Evolutionary conservation across 2,797 vertebrate genomes (phyloP), one percentile per base, ranked within the genome.

Genomic region (Buphagus erythrorhynchus): DNA sequence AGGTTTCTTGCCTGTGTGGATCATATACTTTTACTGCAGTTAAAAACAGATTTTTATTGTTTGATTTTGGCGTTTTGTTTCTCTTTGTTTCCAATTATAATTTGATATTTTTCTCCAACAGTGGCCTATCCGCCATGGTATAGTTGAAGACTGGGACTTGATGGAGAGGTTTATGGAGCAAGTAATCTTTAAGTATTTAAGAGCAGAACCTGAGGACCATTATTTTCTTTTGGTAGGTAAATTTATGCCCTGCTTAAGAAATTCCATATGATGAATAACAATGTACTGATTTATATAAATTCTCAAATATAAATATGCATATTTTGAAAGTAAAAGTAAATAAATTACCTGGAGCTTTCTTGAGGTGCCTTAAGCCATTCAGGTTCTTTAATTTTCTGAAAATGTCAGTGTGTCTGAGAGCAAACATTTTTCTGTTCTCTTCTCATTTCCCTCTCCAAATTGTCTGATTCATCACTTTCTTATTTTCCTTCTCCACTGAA

Each of bases 141-240:
- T 99, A 62, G 98, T 99, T 97, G 99, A 99, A 96, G 99, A 99
- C 96, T 99, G 99, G 99, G 99, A 99, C 96, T 98, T 99, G 96
- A 99, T 99, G 99, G 99, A 99, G 97, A 98, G 99, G 75, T 99
- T 99, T 95, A 99, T 99, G 99, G 99, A 99, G 95, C 99, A 99
- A 98, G 98, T 99, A 92, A 99, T 83, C 97, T 99, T 99, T 98
- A 99, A 99, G 97, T 99, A 99, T 97, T 98, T 99, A 98, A 98
- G 99, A 95, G 99, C 99, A 93, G 99, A 99, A 96, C 99, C 99
- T 11, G 99, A 99, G 97, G 99, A 99, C 94, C 99, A 99, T 98
- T 99, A 99, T 97, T 99, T 99, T 95, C 99, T 99, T 85, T 97
- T 99, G 99, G 99, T 99, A 97, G 96, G 98, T 97, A 92, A 33